A percentile compares a stretch with the other conserved stretches of the same genome.
Evolutionary conservation across 2,113 vertebrate species (phyloP).

Genomic region (Pampusana beccarii): DNA sequence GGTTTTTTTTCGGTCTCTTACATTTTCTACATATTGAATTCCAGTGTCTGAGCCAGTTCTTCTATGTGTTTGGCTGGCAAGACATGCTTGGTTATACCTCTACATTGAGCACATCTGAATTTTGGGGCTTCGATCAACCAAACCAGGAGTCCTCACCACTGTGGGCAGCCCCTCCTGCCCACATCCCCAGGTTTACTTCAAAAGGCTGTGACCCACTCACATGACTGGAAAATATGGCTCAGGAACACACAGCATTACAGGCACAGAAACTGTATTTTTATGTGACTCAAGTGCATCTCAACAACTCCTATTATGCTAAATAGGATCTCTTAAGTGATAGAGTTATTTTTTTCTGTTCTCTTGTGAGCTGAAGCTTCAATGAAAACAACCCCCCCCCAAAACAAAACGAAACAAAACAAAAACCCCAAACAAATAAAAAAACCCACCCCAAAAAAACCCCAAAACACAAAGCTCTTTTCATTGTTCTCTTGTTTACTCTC

Average conservation of each 20-base stretch:
- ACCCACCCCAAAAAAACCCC: no score
- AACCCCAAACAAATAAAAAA: no score
- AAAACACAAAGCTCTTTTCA: neutral
- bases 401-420: neutral
- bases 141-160: fast-evolving
- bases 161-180: neutral
- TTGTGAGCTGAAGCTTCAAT: neutral
- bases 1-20: neutral
- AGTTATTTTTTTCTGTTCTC: neutral
- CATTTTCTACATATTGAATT: neutral
- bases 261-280: neutral
- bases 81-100: neutral
- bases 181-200: neutral
- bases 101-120: neutral
- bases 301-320: neutral
- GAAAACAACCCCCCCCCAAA: no score
- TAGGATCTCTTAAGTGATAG: neutral
- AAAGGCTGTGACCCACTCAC: neutral
- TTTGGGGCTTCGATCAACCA: neutral
- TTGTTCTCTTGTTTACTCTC: neutral
- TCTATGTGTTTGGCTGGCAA: neutral
- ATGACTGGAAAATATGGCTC: neutral
- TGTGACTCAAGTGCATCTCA: neutral
- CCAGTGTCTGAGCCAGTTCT: neutral
- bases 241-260: neutral